Percentiles rank a stretch among this genome's conserved stretches.
phyloP scores from a whole-genome alignment of 2,113 vertebrate species.

The Antigone vipio region DNA sequence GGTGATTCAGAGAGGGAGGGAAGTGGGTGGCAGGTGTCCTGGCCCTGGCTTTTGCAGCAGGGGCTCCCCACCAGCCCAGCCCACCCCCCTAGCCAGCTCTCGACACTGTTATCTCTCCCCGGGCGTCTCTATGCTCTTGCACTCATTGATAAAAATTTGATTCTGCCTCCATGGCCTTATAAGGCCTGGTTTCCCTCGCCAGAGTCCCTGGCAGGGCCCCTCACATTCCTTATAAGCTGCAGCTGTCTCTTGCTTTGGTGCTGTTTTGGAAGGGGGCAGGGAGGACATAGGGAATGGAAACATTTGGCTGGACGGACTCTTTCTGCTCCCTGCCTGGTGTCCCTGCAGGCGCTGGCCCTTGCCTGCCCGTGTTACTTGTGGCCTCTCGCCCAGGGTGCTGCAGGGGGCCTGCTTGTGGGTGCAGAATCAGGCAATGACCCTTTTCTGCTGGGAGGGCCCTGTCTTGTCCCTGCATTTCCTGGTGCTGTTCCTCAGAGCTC shows the following conservation, averaged over 20 bases:
- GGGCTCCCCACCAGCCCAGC: background rate
- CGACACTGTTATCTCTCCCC: slow-evolving; percentile 52
- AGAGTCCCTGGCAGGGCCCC: slow-evolving; percentile 85
- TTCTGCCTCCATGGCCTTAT: slow-evolving; percentile 96
- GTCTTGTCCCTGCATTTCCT: background rate
- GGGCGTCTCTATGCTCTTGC: slow-evolving; percentile 52
- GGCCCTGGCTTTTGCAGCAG: background rate
- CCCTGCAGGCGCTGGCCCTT: background rate
- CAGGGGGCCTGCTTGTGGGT: background rate
- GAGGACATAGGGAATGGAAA: slow-evolving; percentile 73
- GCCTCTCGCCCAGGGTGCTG: background rate
- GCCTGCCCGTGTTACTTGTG: background rate
- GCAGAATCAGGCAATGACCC: background rate
- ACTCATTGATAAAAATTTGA: slow-evolving; percentile 96
- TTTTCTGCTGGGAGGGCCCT: background rate
- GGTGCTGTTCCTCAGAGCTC: background rate
- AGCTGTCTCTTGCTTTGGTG: slow-evolving; percentile 89
- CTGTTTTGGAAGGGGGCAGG: slow-evolving; percentile 72
- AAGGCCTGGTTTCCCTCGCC: slow-evolving; percentile 94
- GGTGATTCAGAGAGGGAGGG: background rate
- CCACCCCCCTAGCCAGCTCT: background rate
- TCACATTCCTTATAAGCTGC: slow-evolving; percentile 96
- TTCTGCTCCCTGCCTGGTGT: slow-evolving; percentile 31
- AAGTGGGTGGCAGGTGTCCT: background rate
- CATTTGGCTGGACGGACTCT: slow-evolving; percentile 52